These are phyloP conservation scores for Pardosa pseudoannulata DNA, from an alignment of 2,888 invertebrate genomes.

Conservation along the genomic window DNA sequence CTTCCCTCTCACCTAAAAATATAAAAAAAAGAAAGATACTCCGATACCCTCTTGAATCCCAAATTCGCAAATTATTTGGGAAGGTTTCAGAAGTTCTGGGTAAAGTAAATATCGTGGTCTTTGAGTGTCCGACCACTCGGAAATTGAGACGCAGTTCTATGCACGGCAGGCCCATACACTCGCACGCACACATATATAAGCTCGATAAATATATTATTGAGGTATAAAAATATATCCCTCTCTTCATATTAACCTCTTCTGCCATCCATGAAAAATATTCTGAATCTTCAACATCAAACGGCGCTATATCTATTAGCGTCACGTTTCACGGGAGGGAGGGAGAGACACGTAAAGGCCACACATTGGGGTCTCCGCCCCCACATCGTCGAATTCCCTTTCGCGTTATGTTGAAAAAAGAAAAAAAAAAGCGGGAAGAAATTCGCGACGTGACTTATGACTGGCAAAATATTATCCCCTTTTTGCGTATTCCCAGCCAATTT, in stretches of 20 bases:
- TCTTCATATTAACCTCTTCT: conserved; percentile 56
- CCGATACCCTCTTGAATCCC: too few species aligned
- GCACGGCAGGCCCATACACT: background rate
- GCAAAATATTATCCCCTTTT: conserved; percentile 70
- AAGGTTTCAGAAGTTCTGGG: background rate
- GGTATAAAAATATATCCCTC: conserved; percentile 54
- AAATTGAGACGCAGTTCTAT: conserved; percentile 1
- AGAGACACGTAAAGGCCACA: background rate
- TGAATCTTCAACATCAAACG: background rate
- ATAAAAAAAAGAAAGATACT: too few species aligned
- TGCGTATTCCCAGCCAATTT: conserved; percentile 68
- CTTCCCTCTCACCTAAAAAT: background rate
- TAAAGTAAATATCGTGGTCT: conserved; percentile 37
- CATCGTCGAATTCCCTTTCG: background rate
- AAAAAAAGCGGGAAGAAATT: conserved; percentile 23
- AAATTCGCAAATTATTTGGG: background rate
- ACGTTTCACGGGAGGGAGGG: conserved; percentile 15
- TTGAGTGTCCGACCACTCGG: conserved; percentile 19
- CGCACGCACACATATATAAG: conserved; percentile 6
- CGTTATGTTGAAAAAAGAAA: background rate
- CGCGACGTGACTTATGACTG: conserved; percentile 51
- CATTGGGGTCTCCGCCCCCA: background rate
- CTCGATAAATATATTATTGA: conserved; percentile 59
- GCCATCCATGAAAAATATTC: conserved; percentile 20
- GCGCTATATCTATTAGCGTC: conserved; percentile 16